These are phyloP conservation scores for Spongia lamella DNA, from an alignment of 37 sponge, comb jelly and placozoan species.

Conservation along the genomic window DNA sequence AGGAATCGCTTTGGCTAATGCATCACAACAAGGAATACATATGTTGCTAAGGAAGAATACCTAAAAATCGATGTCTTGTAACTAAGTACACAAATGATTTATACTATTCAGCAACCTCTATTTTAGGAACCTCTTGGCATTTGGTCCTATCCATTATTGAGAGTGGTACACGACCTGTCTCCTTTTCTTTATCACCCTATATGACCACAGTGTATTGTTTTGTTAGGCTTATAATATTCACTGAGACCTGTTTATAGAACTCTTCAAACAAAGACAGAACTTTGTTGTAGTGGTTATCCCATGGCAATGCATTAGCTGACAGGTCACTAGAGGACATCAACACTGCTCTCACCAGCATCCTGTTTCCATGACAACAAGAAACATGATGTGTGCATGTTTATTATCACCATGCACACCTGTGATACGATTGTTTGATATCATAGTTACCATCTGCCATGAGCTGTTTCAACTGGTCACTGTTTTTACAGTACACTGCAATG, in stretches of 20 bases:
- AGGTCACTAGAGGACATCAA: constrained; percentile 66
- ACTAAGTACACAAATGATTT: not conserved
- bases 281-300: constrained; percentile 45
- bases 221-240: not conserved
- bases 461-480: constrained; percentile 14
- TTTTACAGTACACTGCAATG: constrained; percentile 37
- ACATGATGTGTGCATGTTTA: too few species aligned
- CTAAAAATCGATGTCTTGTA: not conserved
- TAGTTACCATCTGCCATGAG: constrained; percentile 19
- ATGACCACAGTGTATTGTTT: not conserved
- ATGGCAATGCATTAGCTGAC: constrained; percentile 48
- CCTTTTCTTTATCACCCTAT: constrained; percentile 77
- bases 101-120: constrained; percentile 5
- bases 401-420: constrained; percentile 16
- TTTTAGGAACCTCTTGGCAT: constrained; percentile 13
- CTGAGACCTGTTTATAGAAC: constrained; percentile 62
- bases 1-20: constrained; percentile 22
- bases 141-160: constrained; percentile 60
- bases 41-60: constrained; percentile 31
- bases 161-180: constrained; percentile 37
- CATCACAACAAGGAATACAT: constrained; percentile 32
- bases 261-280: constrained; percentile 43
- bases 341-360: constrained; percentile 37
- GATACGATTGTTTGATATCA: constrained; percentile 20
- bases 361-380: not conserved